Evolutionary conservation across 2,888 invertebrate species (phyloP), one percentile per base, ranked within the genome.

Genomic region (Drosophila algonquin): DNA sequence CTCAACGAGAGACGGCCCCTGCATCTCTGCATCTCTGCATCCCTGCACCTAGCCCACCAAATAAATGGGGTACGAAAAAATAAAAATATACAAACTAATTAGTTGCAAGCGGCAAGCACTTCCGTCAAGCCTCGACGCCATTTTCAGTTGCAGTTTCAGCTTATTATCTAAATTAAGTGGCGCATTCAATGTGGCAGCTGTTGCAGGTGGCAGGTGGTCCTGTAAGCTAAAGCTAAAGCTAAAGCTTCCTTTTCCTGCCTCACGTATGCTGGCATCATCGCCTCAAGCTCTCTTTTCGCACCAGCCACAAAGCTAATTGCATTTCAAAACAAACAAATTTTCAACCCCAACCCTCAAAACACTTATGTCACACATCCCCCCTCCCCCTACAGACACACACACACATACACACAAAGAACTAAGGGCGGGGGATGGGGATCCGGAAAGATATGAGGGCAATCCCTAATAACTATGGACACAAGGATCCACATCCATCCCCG

Each of bases 141-240:
- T 62, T 30, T 57, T 52, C 60, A 73, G 62, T 60, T 64, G 52
- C 64, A 73, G 60, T 73, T 61, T 58, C 51, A 70, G 71, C 59
- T 61, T 82, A 86, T 88, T 87, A 84, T 87, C 77, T 77, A 84
- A 88, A 87, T 81, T 87, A 84, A 84, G 84, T 84, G 85, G 80
- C 70, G 79, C 85, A 78, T 67, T 74, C 50, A 56, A 79, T 54
- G 61, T 57, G 68, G 68, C 78, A 40, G 40, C 5, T 40, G 18
- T 18, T 24, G 35, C 35, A 35, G 3, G 32, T 35, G 3, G 35
- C 32, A 32, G 54, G 70, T 32, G 35, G 12, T 35, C 12, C 12
- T 12, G 35, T 35, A 12, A 12, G 35, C 35, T 35, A 12, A 12
- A 35, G 35, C 35, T 35, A 12, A 12, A 35, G 62, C 62, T 55